Evolutionary conservation across 1,140 invertebrate species (phyloP), one percentile per base, ranked within the genome.

Genomic region (Archivesica marissinica): DNA sequence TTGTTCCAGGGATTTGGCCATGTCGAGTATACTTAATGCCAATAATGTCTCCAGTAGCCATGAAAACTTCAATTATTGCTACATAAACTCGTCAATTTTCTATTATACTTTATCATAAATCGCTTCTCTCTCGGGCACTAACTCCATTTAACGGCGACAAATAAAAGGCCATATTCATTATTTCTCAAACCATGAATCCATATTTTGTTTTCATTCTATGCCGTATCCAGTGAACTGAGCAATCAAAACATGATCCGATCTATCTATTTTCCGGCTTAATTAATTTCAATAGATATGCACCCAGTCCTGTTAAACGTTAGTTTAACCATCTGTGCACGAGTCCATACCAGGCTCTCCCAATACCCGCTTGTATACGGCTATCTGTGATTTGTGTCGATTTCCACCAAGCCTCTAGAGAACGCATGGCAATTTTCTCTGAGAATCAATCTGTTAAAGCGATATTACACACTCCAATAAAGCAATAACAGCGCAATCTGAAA

Each of bases 361-460:
- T 35, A 64, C 11, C 47, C 39, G 61, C 35, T 39, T 39, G 30
- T 56, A 70, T 33, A 39, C 33, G 30, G 23, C 41, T 44, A 68
- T 68, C 64, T 50, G 50, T 52, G 66, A 44, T 66, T 59, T 83
- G 44, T 64, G 54, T 38, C 80, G 74, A 70, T 50, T 77, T 54
- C 50, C 33, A 6, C 56, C 23, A 35, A 70, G 39, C 38, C 82
- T 76, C 82, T 39, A n/a, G 82, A 56, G 82, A 66, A 15, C 44
- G 47, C 39, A 52, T 39, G 61, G 72, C 61, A 85, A 77, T 85
- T 85, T 78, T 77, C 82, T 52, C 30, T 23, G 44, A 50, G 44
- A 85, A 85, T 85, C 82, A 85, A 85, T 85, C 82, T 85, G 82
- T 85, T 77, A 66, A 77, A 85, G 82, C 72, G 82, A 85, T 85